Evolutionary conservation across 1,140 invertebrate genomes (phyloP), one percentile per base, ranked within the genome.

Genomic region (Eubasilissa regina): DNA sequence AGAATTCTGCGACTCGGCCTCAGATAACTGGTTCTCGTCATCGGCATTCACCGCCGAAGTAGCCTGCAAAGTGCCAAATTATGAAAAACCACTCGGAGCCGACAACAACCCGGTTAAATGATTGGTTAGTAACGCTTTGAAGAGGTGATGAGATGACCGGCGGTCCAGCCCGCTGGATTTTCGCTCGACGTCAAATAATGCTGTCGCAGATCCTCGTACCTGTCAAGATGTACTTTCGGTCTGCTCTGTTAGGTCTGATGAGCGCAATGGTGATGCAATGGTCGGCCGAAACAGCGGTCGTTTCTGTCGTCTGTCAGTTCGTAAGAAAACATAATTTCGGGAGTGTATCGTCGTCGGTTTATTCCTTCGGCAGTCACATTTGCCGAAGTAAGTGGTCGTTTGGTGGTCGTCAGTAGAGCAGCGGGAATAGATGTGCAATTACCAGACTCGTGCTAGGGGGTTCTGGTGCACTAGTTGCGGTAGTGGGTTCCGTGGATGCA

Each of bases 1-100:
- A 81, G 90, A 91, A 83, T 91, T 91, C 81, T 92, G 90, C 4
- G 92, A 92, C 82, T 92, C 92, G 0, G 91, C 89, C 35, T 87
- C 89, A 0, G 87, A 86, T 51, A 90, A 85, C 55, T 88, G 83
- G 83, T 90, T 89, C 83, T 90, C 89, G n/a, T 89, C 89, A 13
- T 89, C 89, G 19, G 83, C 85, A 64, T 85, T 87, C 55, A 87
- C 84, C 25, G 85, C 82, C 55, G 89, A 85, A 83, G 83, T 87
- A 84, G 80, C 79, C 90, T 91, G 90, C 45, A 89, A 89, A 64
- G 85, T 75, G 66, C 47, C 60, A 68, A 48, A 60, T 79, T 9
- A 13, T 80, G 74, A 80, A 70, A 70, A 35, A 64, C 76, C 70
- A 47, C 66, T 6, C 76, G 44, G 68, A n/a, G n/a, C n/a, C 13